Evolutionary conservation across 1,140 invertebrate species (phyloP), one percentile per base, ranked within the genome.

Genomic region (Temnothorax curvispinosus): DNA sequence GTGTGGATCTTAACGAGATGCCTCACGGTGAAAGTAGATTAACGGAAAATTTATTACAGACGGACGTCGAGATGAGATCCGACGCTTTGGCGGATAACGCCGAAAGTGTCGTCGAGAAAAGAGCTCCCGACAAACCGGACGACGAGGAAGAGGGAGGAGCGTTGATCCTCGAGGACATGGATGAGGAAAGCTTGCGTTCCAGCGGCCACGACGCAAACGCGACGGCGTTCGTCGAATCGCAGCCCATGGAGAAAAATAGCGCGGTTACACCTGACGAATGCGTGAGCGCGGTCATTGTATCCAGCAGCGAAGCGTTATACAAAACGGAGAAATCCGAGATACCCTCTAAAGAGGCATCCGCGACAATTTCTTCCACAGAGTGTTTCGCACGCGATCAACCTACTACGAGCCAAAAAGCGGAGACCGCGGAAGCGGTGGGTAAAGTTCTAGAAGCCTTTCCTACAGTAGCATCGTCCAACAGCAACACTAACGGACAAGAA

Each of bases 401-500:
- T 15, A 6, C 52, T 15, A 6, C 47, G 4, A 89, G 74, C 47
- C 64, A 78, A 41, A 86, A 38, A 41, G 52, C 9, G 0, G 82
- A 90, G 1, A 32, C 11, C 32, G 56, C 15, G 18, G 86, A 88
- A 32, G 78, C 21, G 11, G 54, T 9, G 8, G 62, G 60, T n/a
- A 88, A 92, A 50, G 54, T 85, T 47, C 5, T 41, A 8, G 92
- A 92, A 78, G 75, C 87, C 44, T 80, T 93, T 41, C 86, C 93
- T 18, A 93, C 92, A 21, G 89, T 94, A 75, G 88, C 88, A 27
- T 32, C 58, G 67, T 56, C 76, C 1, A 89, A 89, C 13, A 75
- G 87, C 6, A 60, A 64, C 18, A 50, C 76, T 9, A 21, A 69
- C 2, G 41, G 56, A 32, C 38, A 50, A 15, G 80, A 78, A 87